Evolutionary conservation across 2,797 vertebrate species (phyloP), one percentile per base, ranked within the genome.

Genomic region (Chelon auratus): DNA sequence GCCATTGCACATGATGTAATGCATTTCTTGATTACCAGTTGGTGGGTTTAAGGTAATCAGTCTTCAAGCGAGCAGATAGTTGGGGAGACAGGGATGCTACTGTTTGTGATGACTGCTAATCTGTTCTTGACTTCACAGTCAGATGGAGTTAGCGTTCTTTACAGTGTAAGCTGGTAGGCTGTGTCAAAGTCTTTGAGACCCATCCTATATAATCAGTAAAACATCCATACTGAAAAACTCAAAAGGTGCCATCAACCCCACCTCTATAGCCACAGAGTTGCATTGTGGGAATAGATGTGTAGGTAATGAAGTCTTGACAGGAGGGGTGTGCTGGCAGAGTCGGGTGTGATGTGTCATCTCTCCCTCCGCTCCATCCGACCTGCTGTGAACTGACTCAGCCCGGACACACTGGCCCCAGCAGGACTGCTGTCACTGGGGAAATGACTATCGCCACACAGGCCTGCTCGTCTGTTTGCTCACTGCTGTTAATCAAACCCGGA

Each of bases 361-460:
- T 86, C 78, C 64, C 77, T 83, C 87, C 80, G 78, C 80, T 89
- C 61, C 64, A 59, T 63, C 50, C 12, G 67, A 79, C 89, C 81
- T 82, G 83, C 89, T 90, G 88, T 48, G 87, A 88, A 74, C 76
- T 90, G 87, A 90, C 80, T 93, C 90, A 92, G 83, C 37, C 64
- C 12, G 43, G 69, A 81, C 87, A 68, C 72, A 26, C 83, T 62
- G 80, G 84, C 66, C 82, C 56, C 90, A 78, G 85, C 78, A 69
- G 78, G 78, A 66, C 62, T 55, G 75, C 72, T 78, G 72, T 85
- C 85, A 66, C 81, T 36, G 52, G 71, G 64, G 76, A 83, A 80
- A 73, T 68, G 68, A 75, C 65, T 56, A 33, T 75, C 40, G 9
- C 60, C 30, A 15, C 15, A 18, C 39, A 33, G 52, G 53, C 68